Conservation (phyloP, 2,888 invertebrate genomes). For the Tetranychus truncatus region DNA sequence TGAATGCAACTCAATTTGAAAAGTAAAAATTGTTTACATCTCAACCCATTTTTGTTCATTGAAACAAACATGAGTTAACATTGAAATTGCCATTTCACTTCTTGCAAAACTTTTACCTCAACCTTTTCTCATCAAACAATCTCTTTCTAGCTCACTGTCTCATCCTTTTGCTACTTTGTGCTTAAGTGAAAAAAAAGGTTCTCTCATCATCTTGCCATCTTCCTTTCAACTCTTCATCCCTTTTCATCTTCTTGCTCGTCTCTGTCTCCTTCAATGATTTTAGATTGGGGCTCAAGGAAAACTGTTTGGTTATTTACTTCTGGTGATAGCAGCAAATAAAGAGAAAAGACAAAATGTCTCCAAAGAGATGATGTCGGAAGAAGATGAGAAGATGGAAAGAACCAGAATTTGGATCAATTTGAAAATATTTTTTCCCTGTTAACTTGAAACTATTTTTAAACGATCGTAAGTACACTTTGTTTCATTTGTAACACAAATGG, state of each 20-base stretch:
- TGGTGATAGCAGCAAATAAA: not conserved
- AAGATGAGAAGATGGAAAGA: not conserved
- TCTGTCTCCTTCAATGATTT: not conserved
- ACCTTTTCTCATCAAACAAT: too few relatives aligned
- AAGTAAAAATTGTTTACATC: too few relatives aligned
- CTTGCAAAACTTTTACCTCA: too few relatives aligned
- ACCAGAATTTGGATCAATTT: not conserved
- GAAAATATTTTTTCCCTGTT: not conserved
- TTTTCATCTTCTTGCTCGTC: not conserved
- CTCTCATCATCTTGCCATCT: not conserved
- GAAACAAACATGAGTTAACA: too few relatives aligned
- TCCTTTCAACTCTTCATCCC: not conserved
- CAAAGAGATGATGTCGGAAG: not conserved
- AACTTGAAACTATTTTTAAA: not conserved
- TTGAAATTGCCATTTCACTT: too few relatives aligned
- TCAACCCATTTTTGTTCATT: too few relatives aligned
- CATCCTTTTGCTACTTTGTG: too few relatives aligned
- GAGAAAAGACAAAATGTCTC: not conserved
- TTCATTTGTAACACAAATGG: too few relatives aligned
- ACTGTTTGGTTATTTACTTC: not conserved
- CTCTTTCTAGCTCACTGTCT: too few relatives aligned
- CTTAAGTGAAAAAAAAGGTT: not conserved
- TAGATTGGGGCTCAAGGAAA: not conserved
- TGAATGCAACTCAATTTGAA: too few relatives aligned
- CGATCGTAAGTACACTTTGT: not conserved